phyloP scores from a whole-genome alignment of 92 coral and sea anemone species.

The Virgularia gustaviana region DNA sequence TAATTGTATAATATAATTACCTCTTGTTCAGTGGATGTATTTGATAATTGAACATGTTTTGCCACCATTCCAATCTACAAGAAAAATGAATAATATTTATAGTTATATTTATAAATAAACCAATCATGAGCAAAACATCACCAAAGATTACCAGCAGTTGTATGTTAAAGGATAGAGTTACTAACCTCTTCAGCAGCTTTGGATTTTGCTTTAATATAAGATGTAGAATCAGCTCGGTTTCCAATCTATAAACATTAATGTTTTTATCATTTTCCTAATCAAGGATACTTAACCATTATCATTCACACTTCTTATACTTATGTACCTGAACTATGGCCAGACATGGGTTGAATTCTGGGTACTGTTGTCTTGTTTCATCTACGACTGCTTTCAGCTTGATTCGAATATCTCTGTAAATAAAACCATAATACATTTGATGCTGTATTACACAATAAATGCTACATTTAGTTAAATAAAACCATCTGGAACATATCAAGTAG shows the following conservation, averaged over 20 bases:
- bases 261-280: neutral
- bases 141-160: neutral
- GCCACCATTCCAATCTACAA: conserved; percentile 93
- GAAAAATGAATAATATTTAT: neutral
- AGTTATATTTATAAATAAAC: neutral
- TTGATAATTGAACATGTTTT: conserved; percentile 84
- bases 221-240: conserved; percentile 83
- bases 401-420: conserved; percentile 72
- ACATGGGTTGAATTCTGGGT: conserved; percentile 86
- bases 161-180: neutral
- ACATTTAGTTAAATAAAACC: neutral
- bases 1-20: no score
- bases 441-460: neutral
- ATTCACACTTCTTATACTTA: no score
- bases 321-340: conserved; percentile 91
- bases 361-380: conserved; percentile 68
- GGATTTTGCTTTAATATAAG: conserved; percentile 74
- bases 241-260: conserved; percentile 62
- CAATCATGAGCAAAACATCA: neutral
- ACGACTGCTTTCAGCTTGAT: conserved; percentile 80
- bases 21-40: conserved; percentile 80
- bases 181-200: conserved; percentile 95
- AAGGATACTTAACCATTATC: no score
- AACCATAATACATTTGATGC: neutral
- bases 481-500: no score